Base-by-base conservation (phyloP, 2,888 invertebrate species). In the Limnephilus marmoratus region DNA sequence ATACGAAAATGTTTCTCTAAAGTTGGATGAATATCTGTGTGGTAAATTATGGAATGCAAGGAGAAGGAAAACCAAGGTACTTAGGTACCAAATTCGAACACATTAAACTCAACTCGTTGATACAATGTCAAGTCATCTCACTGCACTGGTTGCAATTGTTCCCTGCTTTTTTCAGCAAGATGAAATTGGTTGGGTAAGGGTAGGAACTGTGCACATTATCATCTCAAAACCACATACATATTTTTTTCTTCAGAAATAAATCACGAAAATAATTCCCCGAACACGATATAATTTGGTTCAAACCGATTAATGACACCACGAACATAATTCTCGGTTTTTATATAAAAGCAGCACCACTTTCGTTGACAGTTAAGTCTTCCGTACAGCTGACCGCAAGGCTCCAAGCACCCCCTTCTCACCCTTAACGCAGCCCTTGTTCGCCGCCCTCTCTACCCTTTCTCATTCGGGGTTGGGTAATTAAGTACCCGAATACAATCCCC, bases 391-490 rank as follows among this genome's bases (percentile, higher is more conserved):
- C 86, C 86, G 29, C 86, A 45, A 37, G 86, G 86, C 24, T 68
- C 24, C 24, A 68, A n/a, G 24, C 24, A 68, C 9, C 24, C 24
- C 24, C 24, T n/a, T 68, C 24, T n/a, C 18, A 18, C 68, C 45
- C 86, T 86, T 15, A 49, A 37, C 13, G 29, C 86, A 1, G 29
- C 49, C 29, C 86, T 45, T 68, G 9, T 68, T 41, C n/a, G 9
- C 85, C 12, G n/a, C 45, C 45, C 85, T 85, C 41, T 41, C 18
- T 83, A 83, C 41, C 85, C 85, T 41, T 34, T 41, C 85, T n/a
- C 86, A 37, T 24, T 34, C 49, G 45, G 45, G 86, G 86, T 45
- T 83, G n/a, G 86, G 45, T 49, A 86, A 86, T 86, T 86, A 86
- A 86, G 41, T 86, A 86, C 86, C 86, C 86, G 45, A 49, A 45